Conservation (phyloP, 2,888 invertebrate genomes). For the Acleris cristana region DNA sequence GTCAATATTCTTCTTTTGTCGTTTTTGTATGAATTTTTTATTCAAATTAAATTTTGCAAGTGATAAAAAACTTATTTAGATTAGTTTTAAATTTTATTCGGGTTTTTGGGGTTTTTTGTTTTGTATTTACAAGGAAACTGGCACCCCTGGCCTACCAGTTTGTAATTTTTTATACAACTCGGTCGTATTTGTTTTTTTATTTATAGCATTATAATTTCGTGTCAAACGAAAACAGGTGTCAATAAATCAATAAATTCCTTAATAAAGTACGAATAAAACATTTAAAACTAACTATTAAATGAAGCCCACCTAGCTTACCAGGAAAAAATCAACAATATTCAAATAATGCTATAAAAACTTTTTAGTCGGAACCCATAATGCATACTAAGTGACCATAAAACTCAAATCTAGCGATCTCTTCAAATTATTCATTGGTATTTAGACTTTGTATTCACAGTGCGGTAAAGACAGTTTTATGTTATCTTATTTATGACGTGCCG, state of each 20-base stretch:
- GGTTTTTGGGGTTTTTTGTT: too few relatives aligned
- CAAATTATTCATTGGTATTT: conserved; percentile 13
- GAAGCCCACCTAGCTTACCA: neutral
- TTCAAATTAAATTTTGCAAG: too few relatives aligned
- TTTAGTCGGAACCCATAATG: conserved; percentile 12
- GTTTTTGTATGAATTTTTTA: conserved; percentile 11
- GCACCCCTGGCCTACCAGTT: too few relatives aligned
- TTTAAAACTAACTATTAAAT: neutral
- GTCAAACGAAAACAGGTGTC: neutral
- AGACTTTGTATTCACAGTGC: conserved; percentile 10
- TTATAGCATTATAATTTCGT: neutral
- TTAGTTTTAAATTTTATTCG: too few relatives aligned
- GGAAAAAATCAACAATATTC: conserved; percentile 9
- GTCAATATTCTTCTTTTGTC: conserved; percentile 81
- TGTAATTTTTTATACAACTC: too few relatives aligned
- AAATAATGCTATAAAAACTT: conserved; percentile 23
- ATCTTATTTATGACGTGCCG: conserved; percentile 19
- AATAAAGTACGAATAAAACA: neutral
- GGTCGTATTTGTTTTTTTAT: too few relatives aligned
- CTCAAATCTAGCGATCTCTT: neutral
- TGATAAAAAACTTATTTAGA: too few relatives aligned
- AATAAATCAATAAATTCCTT: conserved; percentile 4
- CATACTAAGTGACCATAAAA: conserved; percentile 23
- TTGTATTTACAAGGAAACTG: neutral
- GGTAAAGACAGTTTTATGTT: conserved; percentile 19